phyloP scores from a whole-genome alignment of 2,797 vertebrate genomes.

The Cuculus canorus region DNA sequence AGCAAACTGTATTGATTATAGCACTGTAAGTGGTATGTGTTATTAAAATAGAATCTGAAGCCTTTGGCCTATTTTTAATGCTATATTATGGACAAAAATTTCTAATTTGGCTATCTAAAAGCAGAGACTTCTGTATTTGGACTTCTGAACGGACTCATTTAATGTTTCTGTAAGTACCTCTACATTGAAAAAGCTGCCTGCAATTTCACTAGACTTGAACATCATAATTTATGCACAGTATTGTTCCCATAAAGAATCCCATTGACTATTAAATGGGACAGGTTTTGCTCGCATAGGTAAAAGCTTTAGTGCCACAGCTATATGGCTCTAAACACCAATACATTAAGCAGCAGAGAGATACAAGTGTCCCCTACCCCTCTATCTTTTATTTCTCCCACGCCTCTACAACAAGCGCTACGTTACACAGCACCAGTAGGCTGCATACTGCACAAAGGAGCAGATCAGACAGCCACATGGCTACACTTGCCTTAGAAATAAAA shows the following conservation, averaged over 20 bases:
- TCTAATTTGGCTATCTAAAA: neutral
- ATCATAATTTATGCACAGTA: neutral
- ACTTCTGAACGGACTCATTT: neutral
- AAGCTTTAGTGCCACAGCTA: neutral
- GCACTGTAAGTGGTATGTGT: neutral
- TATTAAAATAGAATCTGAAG: constrained; percentile 5
- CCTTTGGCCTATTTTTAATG: constrained; percentile 19
- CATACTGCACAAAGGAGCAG: neutral
- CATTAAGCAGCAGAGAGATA: neutral
- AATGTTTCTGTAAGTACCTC: neutral
- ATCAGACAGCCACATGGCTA: neutral
- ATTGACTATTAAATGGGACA: neutral
- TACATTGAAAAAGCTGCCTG: neutral
- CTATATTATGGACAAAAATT: neutral
- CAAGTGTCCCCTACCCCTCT: neutral
- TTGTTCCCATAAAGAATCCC: neutral
- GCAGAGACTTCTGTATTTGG: neutral
- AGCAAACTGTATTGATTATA: constrained; percentile 53
- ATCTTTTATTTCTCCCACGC: constrained; percentile 8
- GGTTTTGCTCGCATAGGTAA: neutral
- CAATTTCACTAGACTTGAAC: constrained; percentile 1
- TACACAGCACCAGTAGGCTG: constrained; percentile 5
- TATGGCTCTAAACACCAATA: neutral
- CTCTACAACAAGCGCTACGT: neutral
- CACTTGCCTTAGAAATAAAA: neutral